Conservation (phyloP, 1,140 invertebrate genomes). For the Drosophila nigrodunni region DNA sequence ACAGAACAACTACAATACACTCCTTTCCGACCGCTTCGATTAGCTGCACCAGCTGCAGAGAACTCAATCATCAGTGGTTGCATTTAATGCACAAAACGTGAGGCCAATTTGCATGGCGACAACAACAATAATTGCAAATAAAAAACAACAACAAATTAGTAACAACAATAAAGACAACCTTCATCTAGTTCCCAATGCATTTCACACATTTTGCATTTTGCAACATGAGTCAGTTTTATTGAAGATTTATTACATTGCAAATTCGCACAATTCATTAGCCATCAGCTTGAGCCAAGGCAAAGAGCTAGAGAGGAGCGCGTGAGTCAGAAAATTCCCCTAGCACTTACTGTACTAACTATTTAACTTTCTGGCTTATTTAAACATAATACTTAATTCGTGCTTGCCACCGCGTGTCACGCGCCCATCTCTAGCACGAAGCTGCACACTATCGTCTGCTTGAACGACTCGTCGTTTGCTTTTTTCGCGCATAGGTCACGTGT, state of each 20-base stretch:
- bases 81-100: constrained; percentile 76
- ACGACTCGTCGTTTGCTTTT: not conserved
- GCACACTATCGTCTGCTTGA: constrained; percentile 1
- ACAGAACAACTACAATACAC: not conserved
- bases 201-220: constrained; percentile 30
- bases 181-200: constrained; percentile 47
- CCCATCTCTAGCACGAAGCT: constrained; percentile 22
- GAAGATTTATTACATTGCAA: constrained; percentile 39
- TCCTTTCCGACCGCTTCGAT: too few relatives aligned
- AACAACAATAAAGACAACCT: constrained; percentile 42
- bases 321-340: not conserved
- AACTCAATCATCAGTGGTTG: constrained; percentile 77
- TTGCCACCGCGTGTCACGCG: constrained; percentile 21
- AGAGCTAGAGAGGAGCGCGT: constrained; percentile 29
- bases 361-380: too few relatives aligned
- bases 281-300: constrained; percentile 9
- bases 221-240: constrained; percentile 30
- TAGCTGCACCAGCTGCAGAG: constrained; percentile 64
- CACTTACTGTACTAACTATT: too few relatives aligned
- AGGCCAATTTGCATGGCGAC: constrained; percentile 76
- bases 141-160: constrained; percentile 40
- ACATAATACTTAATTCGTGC: not conserved
- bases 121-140: constrained; percentile 30
- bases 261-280: constrained; percentile 50
- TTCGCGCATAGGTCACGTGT: constrained; percentile 73